Conservation (phyloP, 2,797 vertebrate genomes). For the Triplophysa bombifrons region DNA sequence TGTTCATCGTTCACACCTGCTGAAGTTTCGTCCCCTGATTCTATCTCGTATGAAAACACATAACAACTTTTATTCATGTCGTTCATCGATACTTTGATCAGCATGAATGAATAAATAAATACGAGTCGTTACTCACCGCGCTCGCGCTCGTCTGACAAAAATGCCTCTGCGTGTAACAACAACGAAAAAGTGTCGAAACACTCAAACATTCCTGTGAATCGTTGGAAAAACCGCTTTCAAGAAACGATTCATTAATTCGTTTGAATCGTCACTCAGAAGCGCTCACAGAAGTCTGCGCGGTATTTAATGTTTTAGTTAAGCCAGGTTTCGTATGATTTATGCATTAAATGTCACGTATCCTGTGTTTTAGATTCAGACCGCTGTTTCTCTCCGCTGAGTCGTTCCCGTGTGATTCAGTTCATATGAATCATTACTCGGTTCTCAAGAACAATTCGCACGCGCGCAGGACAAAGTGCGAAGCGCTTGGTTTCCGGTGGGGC, state of each 20-base stretch:
- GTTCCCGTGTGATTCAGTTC: not conserved
- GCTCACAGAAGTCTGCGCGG: too few species aligned
- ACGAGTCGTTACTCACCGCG: not conserved
- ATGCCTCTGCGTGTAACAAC: not conserved
- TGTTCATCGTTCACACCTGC: not conserved
- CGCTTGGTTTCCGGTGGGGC: conserved; percentile 7
- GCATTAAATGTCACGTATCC: too few species aligned
- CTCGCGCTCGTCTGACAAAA: not conserved
- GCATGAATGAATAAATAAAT: too few species aligned
- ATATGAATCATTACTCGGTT: not conserved
- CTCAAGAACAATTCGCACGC: not conserved
- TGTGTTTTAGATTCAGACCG: too few species aligned
- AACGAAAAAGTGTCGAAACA: not conserved
- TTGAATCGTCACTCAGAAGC: not conserved
- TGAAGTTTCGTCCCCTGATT: not conserved
- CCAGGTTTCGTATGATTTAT: too few species aligned
- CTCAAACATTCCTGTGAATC: not conserved
- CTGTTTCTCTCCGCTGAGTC: not conserved
- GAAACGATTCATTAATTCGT: not conserved
- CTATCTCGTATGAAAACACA: not conserved
- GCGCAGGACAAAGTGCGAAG: not conserved
- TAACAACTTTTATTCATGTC: not conserved
- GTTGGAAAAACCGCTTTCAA: not conserved
- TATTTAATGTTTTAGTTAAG: not conserved
- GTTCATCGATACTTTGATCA: not conserved